Conservation (phyloP, 1,140 invertebrate species). For the Drosophila nikananu region DNA sequence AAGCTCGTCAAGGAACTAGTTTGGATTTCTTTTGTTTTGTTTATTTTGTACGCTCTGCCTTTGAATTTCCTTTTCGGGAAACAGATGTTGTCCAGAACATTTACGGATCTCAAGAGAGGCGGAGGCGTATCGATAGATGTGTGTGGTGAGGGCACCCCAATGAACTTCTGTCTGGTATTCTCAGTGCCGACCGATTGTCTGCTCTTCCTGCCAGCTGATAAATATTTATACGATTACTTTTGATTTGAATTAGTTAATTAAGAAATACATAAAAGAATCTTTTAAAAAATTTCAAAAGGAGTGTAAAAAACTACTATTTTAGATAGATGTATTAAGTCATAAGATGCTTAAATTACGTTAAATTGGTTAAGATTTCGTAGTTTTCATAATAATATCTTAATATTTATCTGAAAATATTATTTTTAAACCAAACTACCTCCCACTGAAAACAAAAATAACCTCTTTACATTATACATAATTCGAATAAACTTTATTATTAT, state of each 20-base stretch:
- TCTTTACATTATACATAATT: constrained; percentile 12
- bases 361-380: too few species aligned
- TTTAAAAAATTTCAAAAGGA: neutral
- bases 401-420: neutral
- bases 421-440: neutral
- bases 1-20: constrained; percentile 76
- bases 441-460: neutral
- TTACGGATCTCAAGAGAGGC: constrained; percentile 28
- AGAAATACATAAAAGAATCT: neutral
- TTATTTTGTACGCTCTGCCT: constrained; percentile 48
- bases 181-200: constrained; percentile 9
- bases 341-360: too few species aligned
- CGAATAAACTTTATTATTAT: constrained; percentile 34
- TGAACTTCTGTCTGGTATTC: constrained; percentile 26
- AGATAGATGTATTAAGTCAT: too few species aligned
- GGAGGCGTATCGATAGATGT: constrained; percentile 11
- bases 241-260: neutral
- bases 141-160: constrained; percentile 28
- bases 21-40: constrained; percentile 62
- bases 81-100: constrained; percentile 74
- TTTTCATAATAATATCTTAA: too few species aligned
- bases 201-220: constrained; percentile 12
- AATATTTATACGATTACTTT: neutral
- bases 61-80: constrained; percentile 77
- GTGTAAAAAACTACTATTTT: too few species aligned